Conservation (phyloP, 2,113 vertebrate species). For the Aldabrachelys gigantea region DNA sequence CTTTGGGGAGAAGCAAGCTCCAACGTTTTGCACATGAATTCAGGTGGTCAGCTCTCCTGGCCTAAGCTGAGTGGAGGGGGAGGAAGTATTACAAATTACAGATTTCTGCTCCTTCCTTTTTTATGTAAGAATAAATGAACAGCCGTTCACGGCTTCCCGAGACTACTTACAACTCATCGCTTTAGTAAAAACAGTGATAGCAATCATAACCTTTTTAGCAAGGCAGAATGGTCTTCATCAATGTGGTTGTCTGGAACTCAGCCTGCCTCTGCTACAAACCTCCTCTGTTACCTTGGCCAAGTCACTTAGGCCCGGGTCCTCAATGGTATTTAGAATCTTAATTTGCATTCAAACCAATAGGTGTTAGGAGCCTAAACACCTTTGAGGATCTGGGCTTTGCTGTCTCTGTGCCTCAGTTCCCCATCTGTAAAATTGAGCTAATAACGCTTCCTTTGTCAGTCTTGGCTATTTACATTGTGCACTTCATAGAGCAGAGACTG, state of each 20-base stretch:
- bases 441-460: background rate
- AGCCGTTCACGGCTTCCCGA: background rate
- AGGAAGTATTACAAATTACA: background rate
- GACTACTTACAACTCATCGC: background rate
- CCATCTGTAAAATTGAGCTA: rapidly evolving
- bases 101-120: background rate
- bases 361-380: background rate
- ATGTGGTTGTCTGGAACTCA: background rate
- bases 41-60: rapidly evolving
- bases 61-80: background rate
- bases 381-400: rapidly evolving
- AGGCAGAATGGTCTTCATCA: background rate
- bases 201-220: background rate
- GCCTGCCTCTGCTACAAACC: background rate
- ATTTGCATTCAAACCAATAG: background rate
- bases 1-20: rapidly evolving
- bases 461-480: rapidly evolving
- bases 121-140: background rate
- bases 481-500: rapidly evolving
- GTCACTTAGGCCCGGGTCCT: background rate
- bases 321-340: background rate
- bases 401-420: rapidly evolving
- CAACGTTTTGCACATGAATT: background rate
- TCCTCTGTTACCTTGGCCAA: background rate
- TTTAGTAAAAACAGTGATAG: background rate